These are phyloP conservation scores for Drosophila ficusphila DNA, from an alignment of 1,140 invertebrate genomes.

Conservation along the genomic window DNA sequence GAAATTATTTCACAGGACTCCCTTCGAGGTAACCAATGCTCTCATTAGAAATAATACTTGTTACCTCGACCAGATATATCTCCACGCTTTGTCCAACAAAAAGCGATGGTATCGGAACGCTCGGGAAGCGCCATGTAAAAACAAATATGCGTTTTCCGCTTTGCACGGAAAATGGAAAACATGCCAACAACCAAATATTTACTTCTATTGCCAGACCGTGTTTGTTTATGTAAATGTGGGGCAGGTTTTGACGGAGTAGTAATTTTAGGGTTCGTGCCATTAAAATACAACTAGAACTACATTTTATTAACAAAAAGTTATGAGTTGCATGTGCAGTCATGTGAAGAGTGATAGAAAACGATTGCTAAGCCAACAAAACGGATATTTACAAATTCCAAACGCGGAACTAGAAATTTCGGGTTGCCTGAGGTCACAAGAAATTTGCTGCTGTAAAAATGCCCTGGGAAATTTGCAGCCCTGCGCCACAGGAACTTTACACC, in stretches of 20 bases:
- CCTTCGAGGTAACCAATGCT: background rate
- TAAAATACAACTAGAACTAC: conserved; percentile 23
- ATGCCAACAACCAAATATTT: conserved; percentile 40
- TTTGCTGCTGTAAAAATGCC: conserved; percentile 23
- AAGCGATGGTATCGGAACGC: conserved; percentile 12
- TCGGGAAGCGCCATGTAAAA: conserved; percentile 18
- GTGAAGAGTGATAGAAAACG: background rate
- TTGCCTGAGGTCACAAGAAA: conserved; percentile 8
- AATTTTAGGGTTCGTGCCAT: conserved; percentile 19
- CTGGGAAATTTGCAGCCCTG: conserved; percentile 19
- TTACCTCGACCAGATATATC: background rate
- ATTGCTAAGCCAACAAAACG: background rate
- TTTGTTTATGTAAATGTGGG: conserved; percentile 61
- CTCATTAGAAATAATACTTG: too few species aligned
- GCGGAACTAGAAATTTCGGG: background rate
- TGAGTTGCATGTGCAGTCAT: background rate
- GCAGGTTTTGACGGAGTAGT: conserved; percentile 30
- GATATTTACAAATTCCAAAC: background rate
- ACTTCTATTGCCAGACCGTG: conserved; percentile 10
- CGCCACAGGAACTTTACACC: conserved; percentile 12
- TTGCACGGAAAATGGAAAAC: conserved; percentile 29
- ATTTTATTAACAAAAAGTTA: conserved; percentile 4
- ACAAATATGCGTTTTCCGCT: conserved; percentile 51
- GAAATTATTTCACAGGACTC: conserved; percentile 37
- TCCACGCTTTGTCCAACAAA: too few species aligned